Conservation (phyloP, 1,140 invertebrate species). For the Stenopsyche tienmushanensis region DNA sequence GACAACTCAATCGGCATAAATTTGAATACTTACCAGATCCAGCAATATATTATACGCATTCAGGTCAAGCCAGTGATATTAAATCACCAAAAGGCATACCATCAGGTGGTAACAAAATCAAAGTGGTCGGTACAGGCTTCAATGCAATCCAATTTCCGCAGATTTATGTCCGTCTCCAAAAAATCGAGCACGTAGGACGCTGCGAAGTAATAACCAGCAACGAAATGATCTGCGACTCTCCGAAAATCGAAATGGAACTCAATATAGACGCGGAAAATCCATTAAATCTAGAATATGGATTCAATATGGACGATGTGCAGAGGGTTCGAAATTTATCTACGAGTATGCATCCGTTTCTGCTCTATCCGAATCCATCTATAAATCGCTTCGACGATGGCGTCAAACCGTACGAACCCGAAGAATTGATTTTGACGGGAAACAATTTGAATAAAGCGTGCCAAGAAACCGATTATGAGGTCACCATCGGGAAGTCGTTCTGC, state of each 20-base stretch:
- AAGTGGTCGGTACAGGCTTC: slow-evolving; percentile 85
- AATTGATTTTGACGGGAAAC: slow-evolving; percentile 92
- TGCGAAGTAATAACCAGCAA: slow-evolving; percentile 75
- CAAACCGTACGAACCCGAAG: slow-evolving; percentile 94
- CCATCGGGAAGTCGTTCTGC: slow-evolving; percentile 86
- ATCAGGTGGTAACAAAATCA: slow-evolving; percentile 88
- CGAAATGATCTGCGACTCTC: slow-evolving; percentile 86
- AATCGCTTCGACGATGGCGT: slow-evolving; percentile 87
- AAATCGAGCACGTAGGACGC: slow-evolving; percentile 75
- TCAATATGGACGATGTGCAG: slow-evolving; percentile 92
- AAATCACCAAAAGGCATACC: slow-evolving; percentile 85
- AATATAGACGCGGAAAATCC: slow-evolving; percentile 80
- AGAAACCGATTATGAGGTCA: slow-evolving; percentile 84
- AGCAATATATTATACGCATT: no score
- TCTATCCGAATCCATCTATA: slow-evolving; percentile 92
- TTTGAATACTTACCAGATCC: slow-evolving; percentile 94
- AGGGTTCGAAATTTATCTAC: slow-evolving; percentile 81
- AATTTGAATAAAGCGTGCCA: slow-evolving; percentile 88
- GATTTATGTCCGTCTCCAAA: slow-evolving; percentile 88
- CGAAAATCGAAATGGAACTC: slow-evolving; percentile 69
- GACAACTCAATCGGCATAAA: slow-evolving; percentile 69
- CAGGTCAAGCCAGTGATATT: slow-evolving; percentile 66
- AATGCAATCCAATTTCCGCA: slow-evolving; percentile 85
- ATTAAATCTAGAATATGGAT: slow-evolving; percentile 84
- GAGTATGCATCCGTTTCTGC: slow-evolving; percentile 70